These are phyloP conservation scores for Erethizon dorsatum DNA, from an alignment of 2,797 vertebrate genomes.

Conservation along the genomic window DNA sequence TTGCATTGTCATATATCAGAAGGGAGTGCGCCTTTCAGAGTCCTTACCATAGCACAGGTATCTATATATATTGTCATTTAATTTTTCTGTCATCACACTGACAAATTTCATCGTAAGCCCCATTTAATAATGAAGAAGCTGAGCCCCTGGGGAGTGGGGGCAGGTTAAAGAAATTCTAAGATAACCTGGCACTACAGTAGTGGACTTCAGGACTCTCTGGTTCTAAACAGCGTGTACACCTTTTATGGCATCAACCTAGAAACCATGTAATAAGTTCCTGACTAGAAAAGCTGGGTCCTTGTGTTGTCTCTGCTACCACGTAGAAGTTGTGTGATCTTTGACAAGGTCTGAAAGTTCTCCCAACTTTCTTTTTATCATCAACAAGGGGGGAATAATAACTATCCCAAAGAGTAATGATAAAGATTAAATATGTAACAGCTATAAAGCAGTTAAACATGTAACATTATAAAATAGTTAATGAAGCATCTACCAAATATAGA, in stretches of 20 bases:
- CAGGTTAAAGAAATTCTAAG: background rate
- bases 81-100: background rate
- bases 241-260: background rate
- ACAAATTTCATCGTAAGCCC: background rate
- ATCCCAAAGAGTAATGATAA: background rate
- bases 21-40: background rate
- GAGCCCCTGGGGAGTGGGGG: no score
- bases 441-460: background rate
- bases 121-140: background rate
- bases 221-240: rapidly evolving
- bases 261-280: background rate
- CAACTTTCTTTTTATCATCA: background rate
- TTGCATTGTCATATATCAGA: background rate
- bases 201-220: background rate
- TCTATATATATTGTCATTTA: background rate
- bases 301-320: background rate
- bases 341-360: background rate
- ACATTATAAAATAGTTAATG: background rate
- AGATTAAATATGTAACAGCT: background rate
- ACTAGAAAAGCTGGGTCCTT: background rate
- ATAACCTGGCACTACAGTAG: rapidly evolving
- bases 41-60: background rate
- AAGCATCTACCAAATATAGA: background rate
- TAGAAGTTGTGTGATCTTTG: background rate
- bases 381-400: background rate